Evolutionary conservation across 1,140 invertebrate species (phyloP).

Genomic region (Bombus pyrosoma): DNA sequence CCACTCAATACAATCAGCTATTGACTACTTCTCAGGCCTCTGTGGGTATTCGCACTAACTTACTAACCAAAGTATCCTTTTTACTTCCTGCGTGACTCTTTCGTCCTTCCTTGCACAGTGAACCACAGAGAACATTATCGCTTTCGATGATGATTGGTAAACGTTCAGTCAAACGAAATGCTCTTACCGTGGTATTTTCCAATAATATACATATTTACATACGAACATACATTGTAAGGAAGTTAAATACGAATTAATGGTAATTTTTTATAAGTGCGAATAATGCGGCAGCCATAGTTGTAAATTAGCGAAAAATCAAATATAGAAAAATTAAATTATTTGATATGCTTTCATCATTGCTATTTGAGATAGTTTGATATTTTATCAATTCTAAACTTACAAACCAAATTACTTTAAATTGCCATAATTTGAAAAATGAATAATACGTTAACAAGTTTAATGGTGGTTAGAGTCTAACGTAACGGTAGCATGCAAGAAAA

Average conservation of each 20-base stretch:
- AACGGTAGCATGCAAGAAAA: slow-evolving; percentile 71
- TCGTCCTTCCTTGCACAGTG: slow-evolving; percentile 47
- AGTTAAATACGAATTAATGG: not conserved
- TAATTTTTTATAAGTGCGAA: slow-evolving; percentile 45
- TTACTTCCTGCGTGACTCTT: slow-evolving; percentile 54
- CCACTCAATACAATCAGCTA: slow-evolving; percentile 79
- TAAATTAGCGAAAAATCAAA: slow-evolving; percentile 23
- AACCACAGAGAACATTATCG: slow-evolving; percentile 62
- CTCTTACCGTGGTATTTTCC: slow-evolving; percentile 51
- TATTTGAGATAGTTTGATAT: not conserved
- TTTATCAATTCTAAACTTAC: not conserved
- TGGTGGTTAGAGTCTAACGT: slow-evolving; percentile 73
- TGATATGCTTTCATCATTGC: not conserved
- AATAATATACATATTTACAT: slow-evolving; percentile 15
- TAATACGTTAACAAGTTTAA: slow-evolving; percentile 40
- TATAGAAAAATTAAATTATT: not conserved
- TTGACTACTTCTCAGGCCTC: slow-evolving; percentile 80
- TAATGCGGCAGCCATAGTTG: slow-evolving; percentile 50
- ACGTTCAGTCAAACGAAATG: slow-evolving; percentile 47
- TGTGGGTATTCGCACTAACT: slow-evolving; percentile 81
- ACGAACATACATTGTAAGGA: not conserved
- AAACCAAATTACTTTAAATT: not conserved
- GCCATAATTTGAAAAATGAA: not conserved
- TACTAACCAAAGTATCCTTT: slow-evolving; percentile 74
- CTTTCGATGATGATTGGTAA: slow-evolving; percentile 15